Conservation (phyloP, 1,140 invertebrate genomes). For the Drosophila lowei region DNA sequence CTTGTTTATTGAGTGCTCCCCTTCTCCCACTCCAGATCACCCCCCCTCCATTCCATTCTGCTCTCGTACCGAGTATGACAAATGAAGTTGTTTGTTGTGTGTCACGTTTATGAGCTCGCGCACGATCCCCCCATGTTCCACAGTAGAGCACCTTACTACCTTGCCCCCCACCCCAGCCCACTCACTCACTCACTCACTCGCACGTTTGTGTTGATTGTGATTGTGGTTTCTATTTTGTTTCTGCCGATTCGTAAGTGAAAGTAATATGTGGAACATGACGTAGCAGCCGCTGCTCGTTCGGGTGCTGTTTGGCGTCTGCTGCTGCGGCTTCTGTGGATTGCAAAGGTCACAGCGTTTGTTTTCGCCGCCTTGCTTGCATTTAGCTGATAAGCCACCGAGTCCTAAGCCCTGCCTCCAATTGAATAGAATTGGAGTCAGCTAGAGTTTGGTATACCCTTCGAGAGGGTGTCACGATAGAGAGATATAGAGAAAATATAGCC, state of each 20-base stretch:
- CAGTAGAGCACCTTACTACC: too few relatives aligned
- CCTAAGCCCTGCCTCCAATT: slow-evolving; percentile 15
- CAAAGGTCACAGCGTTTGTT: slow-evolving; percentile 54
- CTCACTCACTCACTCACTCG: slow-evolving; percentile 33
- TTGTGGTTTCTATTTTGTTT: slow-evolving; percentile 78
- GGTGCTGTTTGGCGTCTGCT: slow-evolving; percentile 22
- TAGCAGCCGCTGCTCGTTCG: slow-evolving; percentile 12
- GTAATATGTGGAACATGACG: slow-evolving; percentile 48
- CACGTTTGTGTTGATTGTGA: slow-evolving; percentile 48
- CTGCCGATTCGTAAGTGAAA: slow-evolving; percentile 72
- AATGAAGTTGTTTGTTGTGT: slow-evolving; percentile 69
- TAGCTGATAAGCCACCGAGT: slow-evolving; percentile 23
- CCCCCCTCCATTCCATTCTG: slow-evolving; percentile 10
- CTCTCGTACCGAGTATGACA: slow-evolving; percentile 37
- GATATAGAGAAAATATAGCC: too few relatives aligned
- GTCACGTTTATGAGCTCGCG: slow-evolving; percentile 69
- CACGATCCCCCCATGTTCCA: slow-evolving; percentile 36
- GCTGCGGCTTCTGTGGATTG: slow-evolving; percentile 23
- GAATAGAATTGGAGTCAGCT: slow-evolving; percentile 26
- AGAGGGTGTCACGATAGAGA: too few relatives aligned
- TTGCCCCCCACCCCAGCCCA: background rate
- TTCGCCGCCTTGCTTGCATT: slow-evolving; percentile 25
- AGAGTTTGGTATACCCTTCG: too few relatives aligned
- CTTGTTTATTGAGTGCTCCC: slow-evolving; percentile 49
- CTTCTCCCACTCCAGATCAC: background rate